Evolutionary conservation across 2,888 invertebrate genomes (phyloP), one percentile per base, ranked within the genome.

Genomic region (Temnothorax rugatulus): DNA sequence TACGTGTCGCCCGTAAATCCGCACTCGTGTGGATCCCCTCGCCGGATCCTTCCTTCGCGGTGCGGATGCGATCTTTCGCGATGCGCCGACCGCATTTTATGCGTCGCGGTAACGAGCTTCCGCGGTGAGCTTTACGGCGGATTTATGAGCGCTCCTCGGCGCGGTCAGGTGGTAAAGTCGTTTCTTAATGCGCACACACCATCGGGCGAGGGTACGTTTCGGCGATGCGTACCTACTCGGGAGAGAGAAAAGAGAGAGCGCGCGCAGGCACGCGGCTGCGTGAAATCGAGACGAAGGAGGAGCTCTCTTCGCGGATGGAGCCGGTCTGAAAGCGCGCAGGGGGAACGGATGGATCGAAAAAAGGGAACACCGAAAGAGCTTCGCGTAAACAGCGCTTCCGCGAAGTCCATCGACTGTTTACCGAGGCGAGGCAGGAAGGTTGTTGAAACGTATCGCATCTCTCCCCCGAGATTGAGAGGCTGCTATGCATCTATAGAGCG

Each of bases 81-180:
- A 69, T 34, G 79, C 52, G 61, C 59, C 81, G 54, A 59, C 57
- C 34, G 29, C 76, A 82, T 79, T 89, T 86, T 73, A 85, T 68
- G 77, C 77, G 44, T n/a, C 74, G 41, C 41, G 25, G 50, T 34
- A 83, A 84, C 84, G 74, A 83, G 88, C 90, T 90, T 88, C 86
- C 82, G 86, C 38, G 83, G 77, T 21, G 13, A 85, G 83, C 77
- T 76, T 84, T 83, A 83, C 47, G 79, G 54, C 18, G 63, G 83
- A 89, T 86, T 89, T 88, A 86, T 68, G 87, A 63, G 41, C 38
- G 63, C 63, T 84, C 69, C 47, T 38, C 77, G 83, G 71, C 77
- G 64, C 73, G 87, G 84, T 86, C 90, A 88, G 87, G 85, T 86
- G 90, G 83, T 83, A 84, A 87, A 86, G 84, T 77, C 85, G 83